Evolutionary conservation across 2,888 invertebrate genomes (phyloP).

Genomic region (Fragum whitleyi): DNA sequence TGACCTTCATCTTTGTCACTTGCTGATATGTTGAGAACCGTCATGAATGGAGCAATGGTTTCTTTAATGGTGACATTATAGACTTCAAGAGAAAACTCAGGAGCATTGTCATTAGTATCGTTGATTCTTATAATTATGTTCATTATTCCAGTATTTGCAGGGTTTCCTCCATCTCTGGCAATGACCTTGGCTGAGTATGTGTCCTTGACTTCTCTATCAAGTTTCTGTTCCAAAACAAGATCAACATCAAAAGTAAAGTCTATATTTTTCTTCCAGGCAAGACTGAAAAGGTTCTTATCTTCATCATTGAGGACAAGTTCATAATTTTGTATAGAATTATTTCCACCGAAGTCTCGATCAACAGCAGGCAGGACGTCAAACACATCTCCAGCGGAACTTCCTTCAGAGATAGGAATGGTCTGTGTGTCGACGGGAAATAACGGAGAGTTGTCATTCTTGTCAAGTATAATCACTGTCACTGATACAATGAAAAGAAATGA

Average conservation of each 20-base stretch:
- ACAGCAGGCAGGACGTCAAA: slow-evolving; percentile 68
- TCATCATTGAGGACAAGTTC: slow-evolving; percentile 57
- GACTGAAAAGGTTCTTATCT: slow-evolving; percentile 63
- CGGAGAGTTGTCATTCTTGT: slow-evolving; percentile 77
- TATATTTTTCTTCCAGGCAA: slow-evolving; percentile 55
- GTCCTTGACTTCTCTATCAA: slow-evolving; percentile 63
- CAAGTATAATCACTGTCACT: slow-evolving; percentile 65
- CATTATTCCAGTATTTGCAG: slow-evolving; percentile 62
- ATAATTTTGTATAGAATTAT: slow-evolving; percentile 74
- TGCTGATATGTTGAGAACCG: slow-evolving; percentile 88
- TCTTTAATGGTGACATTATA: slow-evolving; percentile 66
- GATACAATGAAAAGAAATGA: slow-evolving; percentile 59
- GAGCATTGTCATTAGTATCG: slow-evolving; percentile 71
- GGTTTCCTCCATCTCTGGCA: slow-evolving; percentile 69
- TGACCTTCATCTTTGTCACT: slow-evolving; percentile 93
- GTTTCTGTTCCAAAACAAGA: slow-evolving; percentile 50
- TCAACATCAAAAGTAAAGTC: slow-evolving; percentile 49
- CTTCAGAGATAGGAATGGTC: slow-evolving; percentile 71
- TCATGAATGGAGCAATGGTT: slow-evolving; percentile 63
- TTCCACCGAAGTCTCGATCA: slow-evolving; percentile 73
- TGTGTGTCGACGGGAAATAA: slow-evolving; percentile 63
- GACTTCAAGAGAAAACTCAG: slow-evolving; percentile 53
- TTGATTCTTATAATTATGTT: slow-evolving; percentile 61
- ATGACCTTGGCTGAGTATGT: slow-evolving; percentile 62
- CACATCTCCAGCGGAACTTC: slow-evolving; percentile 60